phyloP scores from a whole-genome alignment of 2,113 vertebrate genomes.

The Thunnus thynnus region DNA sequence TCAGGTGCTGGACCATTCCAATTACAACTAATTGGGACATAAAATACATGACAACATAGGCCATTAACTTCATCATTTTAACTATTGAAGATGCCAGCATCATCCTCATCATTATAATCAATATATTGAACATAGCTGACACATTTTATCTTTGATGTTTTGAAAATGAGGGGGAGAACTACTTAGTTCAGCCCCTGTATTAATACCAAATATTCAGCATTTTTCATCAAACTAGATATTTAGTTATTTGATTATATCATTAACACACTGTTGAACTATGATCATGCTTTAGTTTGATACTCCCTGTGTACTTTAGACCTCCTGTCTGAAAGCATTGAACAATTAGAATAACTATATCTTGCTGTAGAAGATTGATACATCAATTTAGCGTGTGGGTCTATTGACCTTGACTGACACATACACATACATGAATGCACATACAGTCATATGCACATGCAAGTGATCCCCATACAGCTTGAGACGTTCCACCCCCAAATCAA shows the following conservation, averaged over 20 bases:
- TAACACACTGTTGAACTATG: neutral
- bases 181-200: neutral
- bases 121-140: neutral
- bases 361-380: slow-evolving; percentile 44
- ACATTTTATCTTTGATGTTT: slow-evolving; percentile 1
- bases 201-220: neutral
- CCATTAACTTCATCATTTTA: slow-evolving; percentile 28
- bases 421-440: slow-evolving; percentile 15
- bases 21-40: slow-evolving; percentile 16
- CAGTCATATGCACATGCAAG: slow-evolving; percentile 10
- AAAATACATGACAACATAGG: slow-evolving; percentile 15
- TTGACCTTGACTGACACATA: slow-evolving; percentile 58
- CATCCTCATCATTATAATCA: neutral
- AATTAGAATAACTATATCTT: slow-evolving; percentile 59
- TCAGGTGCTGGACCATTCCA: slow-evolving; percentile 24
- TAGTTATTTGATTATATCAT: neutral
- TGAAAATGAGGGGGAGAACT: neutral
- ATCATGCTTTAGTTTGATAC: neutral
- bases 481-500: too few relatives aligned
- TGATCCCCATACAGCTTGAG: neutral
- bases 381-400: slow-evolving; percentile 41
- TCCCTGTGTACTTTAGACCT: neutral
- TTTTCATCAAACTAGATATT: neutral
- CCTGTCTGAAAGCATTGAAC: slow-evolving; percentile 7
- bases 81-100: neutral